Conservation (phyloP, 1,140 invertebrate genomes). For the Hydropsyche tenuis region DNA sequence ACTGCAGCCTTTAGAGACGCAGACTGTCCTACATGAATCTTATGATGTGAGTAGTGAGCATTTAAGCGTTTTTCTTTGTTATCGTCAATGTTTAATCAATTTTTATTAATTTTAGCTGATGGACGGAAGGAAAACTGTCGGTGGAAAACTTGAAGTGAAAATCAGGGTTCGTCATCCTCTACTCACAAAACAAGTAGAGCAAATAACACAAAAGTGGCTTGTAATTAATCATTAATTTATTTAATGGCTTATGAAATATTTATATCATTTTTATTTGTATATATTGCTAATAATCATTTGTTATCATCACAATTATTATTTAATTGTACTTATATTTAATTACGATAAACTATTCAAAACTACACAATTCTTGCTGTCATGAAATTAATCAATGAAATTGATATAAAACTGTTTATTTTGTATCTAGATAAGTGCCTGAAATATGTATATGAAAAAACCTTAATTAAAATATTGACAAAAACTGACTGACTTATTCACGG, state of each 20-base stretch:
- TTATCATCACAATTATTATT: too few relatives aligned
- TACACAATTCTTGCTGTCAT: too few relatives aligned
- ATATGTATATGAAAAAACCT: too few relatives aligned
- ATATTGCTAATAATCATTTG: too few relatives aligned
- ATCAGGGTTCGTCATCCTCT: slow-evolving; percentile 91
- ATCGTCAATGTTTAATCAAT: background rate
- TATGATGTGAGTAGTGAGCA: slow-evolving; percentile 79
- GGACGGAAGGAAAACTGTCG: slow-evolving; percentile 86
- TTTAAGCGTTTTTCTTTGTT: background rate
- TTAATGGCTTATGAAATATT: background rate
- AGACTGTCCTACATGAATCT: slow-evolving; percentile 87
- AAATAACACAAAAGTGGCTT: slow-evolving; percentile 92
- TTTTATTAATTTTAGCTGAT: slow-evolving; percentile 70
- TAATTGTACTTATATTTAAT: too few relatives aligned
- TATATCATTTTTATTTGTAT: background rate
- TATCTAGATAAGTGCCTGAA: too few relatives aligned
- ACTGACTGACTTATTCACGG: too few relatives aligned
- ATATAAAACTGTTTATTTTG: too few relatives aligned
- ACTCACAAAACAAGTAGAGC: slow-evolving; percentile 87
- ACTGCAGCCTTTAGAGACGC: slow-evolving; percentile 82
- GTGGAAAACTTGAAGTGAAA: slow-evolving; percentile 92
- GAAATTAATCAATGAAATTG: too few relatives aligned
- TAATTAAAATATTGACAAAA: too few relatives aligned
- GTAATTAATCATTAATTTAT: slow-evolving; percentile 67
- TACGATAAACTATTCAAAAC: too few relatives aligned